Evolutionary conservation across 2,797 vertebrate genomes (phyloP), one percentile per base, ranked within the genome.

Genomic region (Mormyrops attenuatus): DNA sequence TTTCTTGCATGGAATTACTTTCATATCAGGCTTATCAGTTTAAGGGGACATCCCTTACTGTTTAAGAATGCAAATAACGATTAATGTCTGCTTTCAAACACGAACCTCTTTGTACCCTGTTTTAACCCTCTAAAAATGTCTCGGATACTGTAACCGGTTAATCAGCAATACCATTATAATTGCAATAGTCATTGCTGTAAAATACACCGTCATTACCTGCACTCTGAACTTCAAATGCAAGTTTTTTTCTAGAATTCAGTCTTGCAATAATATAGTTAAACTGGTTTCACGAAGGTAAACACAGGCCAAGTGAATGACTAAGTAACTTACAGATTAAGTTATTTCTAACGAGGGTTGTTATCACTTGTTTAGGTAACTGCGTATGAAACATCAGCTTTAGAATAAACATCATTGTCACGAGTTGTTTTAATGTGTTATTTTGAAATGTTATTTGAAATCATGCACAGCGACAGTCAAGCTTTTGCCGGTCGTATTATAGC

Each of bases 1-100:
- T 50, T 47, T 82, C 77, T 82, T 82, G 15, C 84, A 47, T 85
- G 49, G 84, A 85, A 85, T 85, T 80, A 44, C 38, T 69, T 47
- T 82, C 20, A 47, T 47, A 8, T 44, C 7, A 82, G 77, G 41
- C 77, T 82, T 50, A 52, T 52, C 84, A 52, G 49, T 85, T 85
- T 30, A 22, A 53, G 49, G 82, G 82, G 49, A 47, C 82, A 85
- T 26, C n/a, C 26, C 47, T 52, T 26, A 52, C 49, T 26, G 44
- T 50, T 50, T 49, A 52, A 52, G 84, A 30, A 85, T 22, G 44
- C 49, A 50, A 52, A 26, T 50, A 85, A 50, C 17, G 49, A 52
- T 85, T 26, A 47, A 82, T 20, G 17, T 22, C 63, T 66, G 63
- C 26, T 66, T 30, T 66, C 26, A 66, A 30, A 66, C 26, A 82